Percentiles rank a stretch among this genome's conserved stretches.
Conservation (phyloP, 2,888 invertebrate genomes). For the Conops quadrifasciatus region DNA sequence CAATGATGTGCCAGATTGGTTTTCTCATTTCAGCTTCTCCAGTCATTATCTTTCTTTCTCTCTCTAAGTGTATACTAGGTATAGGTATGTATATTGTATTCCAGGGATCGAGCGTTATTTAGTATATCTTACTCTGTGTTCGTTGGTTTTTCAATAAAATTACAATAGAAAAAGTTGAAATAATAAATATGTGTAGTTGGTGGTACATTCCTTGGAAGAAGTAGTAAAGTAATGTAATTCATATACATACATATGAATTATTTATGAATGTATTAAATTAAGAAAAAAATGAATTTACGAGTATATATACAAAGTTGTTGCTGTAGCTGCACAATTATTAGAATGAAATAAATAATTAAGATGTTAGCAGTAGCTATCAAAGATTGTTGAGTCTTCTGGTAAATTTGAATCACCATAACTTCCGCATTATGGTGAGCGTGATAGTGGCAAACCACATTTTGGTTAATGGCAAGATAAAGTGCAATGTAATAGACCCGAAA, state of each 20-base stretch:
- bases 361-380: slow-evolving; percentile 47
- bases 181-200: slow-evolving; percentile 12
- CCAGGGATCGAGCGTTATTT: slow-evolving; percentile 35
- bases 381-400: slow-evolving; percentile 4
- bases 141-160: slow-evolving; percentile 27
- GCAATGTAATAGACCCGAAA: too few relatives aligned
- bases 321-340: slow-evolving; percentile 59
- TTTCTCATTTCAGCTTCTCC: slow-evolving; percentile 28
- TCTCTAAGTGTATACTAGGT: neutral
- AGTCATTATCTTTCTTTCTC: slow-evolving; percentile 29
- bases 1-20: slow-evolving; percentile 23
- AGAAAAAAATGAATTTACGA: neutral
- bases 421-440: too few relatives aligned
- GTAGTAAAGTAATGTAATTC: neutral
- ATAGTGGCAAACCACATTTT: too few relatives aligned
- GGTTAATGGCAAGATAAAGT: too few relatives aligned
- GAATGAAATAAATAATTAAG: slow-evolving; percentile 37
- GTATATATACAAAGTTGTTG: slow-evolving; percentile 34
- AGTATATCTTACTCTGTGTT: slow-evolving; percentile 36
- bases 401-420: too few relatives aligned
- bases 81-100: neutral
- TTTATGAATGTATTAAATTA: slow-evolving; percentile 26
- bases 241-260: slow-evolving; percentile 13
- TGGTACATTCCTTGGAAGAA: slow-evolving; percentile 9
- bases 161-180: neutral